Percentiles rank a stretch among this genome's conserved stretches.
These are phyloP conservation scores for Anneissia japonica DNA, from an alignment of 35 echinoderm and acorn worm species.

Conservation along the genomic window DNA sequence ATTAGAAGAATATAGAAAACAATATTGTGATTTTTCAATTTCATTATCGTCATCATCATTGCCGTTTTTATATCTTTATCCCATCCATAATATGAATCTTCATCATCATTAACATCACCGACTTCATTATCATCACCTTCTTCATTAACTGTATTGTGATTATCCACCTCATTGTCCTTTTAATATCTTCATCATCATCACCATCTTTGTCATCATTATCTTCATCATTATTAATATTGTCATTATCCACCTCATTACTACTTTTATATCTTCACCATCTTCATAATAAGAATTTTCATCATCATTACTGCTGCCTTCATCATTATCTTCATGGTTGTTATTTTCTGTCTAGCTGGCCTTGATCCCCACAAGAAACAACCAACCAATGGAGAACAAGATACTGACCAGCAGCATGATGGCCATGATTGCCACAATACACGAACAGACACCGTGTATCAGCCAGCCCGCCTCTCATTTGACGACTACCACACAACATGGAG, in stretches of 20 bases:
- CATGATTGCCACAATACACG: background rate
- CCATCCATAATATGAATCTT: background rate
- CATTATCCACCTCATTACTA: background rate
- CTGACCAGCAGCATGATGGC: background rate
- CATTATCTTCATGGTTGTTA: background rate
- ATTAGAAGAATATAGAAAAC: no score
- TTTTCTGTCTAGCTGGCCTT: background rate
- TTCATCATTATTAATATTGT: background rate
- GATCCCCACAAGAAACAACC: background rate
- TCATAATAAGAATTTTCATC: background rate
- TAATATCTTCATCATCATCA: background rate
- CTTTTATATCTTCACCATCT: background rate
- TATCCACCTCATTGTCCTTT: background rate
- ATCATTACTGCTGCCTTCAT: background rate
- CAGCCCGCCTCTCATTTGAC: conserved; percentile 75
- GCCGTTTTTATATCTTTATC: background rate
- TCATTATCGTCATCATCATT: background rate
- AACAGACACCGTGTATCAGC: background rate
- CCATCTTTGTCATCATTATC: background rate
- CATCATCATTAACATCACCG: no score
- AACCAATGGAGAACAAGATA: background rate
- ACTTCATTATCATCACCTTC: no score
- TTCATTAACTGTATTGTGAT: no score
- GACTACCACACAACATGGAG: conserved; percentile 94
- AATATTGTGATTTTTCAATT: background rate